Conservation (phyloP, 2,888 invertebrate species). For the Ochropleura plecta region DNA sequence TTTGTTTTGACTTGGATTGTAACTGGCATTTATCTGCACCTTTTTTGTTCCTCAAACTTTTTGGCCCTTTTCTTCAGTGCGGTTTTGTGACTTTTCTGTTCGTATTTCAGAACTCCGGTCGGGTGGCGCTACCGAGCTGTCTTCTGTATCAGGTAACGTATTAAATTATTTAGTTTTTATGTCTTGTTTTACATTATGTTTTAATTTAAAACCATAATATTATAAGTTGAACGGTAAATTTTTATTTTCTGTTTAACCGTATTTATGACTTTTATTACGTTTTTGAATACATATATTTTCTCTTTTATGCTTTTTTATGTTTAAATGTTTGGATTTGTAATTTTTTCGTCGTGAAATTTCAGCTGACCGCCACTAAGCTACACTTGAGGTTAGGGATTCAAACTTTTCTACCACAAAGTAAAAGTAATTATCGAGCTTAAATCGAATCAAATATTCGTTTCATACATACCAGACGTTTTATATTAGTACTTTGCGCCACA, state of each 20-base stretch:
- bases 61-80: slow-evolving; percentile 56
- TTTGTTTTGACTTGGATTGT: slow-evolving; percentile 81
- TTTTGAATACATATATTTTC: neutral
- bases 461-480: neutral
- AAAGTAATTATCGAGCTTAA: slow-evolving; percentile 27
- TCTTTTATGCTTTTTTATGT: neutral
- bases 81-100: slow-evolving; percentile 61
- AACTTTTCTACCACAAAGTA: slow-evolving; percentile 35
- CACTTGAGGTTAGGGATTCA: slow-evolving; percentile 19
- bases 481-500: neutral
- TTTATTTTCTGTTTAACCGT: neutral
- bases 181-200: slow-evolving; percentile 30
- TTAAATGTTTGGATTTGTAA: neutral
- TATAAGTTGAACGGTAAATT: slow-evolving; percentile 8
- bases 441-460: slow-evolving; percentile 14
- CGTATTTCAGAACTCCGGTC: slow-evolving; percentile 74
- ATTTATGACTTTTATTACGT: neutral
- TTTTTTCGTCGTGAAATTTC: slow-evolving; percentile 9
- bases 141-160: slow-evolving; percentile 74
- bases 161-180: slow-evolving; percentile 49
- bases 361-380: slow-evolving; percentile 17
- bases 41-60: slow-evolving; percentile 61
- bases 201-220: neutral
- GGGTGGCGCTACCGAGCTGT: slow-evolving; percentile 32
- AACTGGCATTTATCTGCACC: slow-evolving; percentile 68